A percentile compares a stretch with the other conserved stretches of the same genome.
phyloP scores from a whole-genome alignment of 1,140 invertebrate species.

The Solenopsis invicta region DNA sequence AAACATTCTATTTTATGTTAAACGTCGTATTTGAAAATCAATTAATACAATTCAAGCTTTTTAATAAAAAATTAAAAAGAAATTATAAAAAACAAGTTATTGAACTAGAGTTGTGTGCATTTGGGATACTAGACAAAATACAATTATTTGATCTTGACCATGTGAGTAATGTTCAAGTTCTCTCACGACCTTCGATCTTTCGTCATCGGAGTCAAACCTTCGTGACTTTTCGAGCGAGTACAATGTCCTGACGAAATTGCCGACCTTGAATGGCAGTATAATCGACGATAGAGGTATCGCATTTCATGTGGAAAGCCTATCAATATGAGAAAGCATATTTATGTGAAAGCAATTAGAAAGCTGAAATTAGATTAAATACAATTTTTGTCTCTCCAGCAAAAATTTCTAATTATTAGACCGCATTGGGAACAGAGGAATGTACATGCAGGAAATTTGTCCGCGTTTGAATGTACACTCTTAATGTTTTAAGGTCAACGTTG shows the following conservation, averaged over 20 bases:
- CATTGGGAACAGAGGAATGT: neutral
- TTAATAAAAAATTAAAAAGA: too few species aligned
- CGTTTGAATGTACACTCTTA: neutral
- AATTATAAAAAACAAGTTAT: too few species aligned
- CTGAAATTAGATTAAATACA: neutral
- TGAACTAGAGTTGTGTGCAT: neutral
- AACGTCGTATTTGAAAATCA: neutral
- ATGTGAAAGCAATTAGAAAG: neutral
- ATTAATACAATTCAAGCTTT: neutral
- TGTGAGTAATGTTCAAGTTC: neutral
- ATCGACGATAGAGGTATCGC: neutral
- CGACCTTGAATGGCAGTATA: neutral
- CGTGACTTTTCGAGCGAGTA: constrained; percentile 10
- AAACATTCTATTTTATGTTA: neutral
- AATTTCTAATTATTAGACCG: constrained; percentile 10
- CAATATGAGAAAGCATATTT: neutral
- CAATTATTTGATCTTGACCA: neutral
- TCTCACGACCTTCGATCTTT: constrained; percentile 18
- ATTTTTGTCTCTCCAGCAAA: neutral
- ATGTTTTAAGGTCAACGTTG: neutral
- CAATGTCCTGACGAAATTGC: neutral
- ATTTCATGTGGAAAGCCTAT: constrained; percentile 4
- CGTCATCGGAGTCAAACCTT: neutral
- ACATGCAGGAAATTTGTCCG: neutral
- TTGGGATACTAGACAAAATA: neutral